Evolutionary conservation across 2,888 invertebrate genomes (phyloP).

Genomic region (Drosophila rubida): DNA sequence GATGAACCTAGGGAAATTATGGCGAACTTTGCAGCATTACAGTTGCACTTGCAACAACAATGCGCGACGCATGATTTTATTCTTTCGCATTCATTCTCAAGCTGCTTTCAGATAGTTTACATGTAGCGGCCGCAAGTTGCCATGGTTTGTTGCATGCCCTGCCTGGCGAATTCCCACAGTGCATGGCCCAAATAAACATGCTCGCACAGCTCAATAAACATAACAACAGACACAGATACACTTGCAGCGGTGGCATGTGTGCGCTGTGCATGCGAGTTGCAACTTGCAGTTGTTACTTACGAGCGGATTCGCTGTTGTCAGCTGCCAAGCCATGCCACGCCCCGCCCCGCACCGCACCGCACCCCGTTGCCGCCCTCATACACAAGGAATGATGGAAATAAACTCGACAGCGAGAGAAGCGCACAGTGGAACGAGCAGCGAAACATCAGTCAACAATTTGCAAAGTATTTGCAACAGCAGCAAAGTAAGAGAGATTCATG

Average conservation of each 20-base stretch:
- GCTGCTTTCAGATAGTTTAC: slow-evolving; percentile 36
- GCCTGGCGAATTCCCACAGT: slow-evolving; percentile 50
- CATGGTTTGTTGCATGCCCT: slow-evolving; percentile 22
- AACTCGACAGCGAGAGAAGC: slow-evolving; percentile 43
- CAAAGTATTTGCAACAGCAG: too few species aligned
- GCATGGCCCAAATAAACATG: slow-evolving; percentile 57
- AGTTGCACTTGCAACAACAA: too few species aligned
- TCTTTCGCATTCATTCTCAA: slow-evolving; percentile 27
- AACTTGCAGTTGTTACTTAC: slow-evolving; percentile 46
- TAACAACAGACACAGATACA: slow-evolving; percentile 37
- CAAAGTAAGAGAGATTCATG: too few species aligned
- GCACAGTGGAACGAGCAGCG: slow-evolving; percentile 19
- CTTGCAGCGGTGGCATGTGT: slow-evolving; percentile 1
- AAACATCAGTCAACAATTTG: neutral
- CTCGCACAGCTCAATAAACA: slow-evolving; percentile 58
- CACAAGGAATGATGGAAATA: slow-evolving; percentile 55
- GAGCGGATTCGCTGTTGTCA: slow-evolving; percentile 48
- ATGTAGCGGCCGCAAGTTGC: slow-evolving; percentile 19
- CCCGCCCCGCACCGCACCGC: neutral
- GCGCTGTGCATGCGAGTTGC: slow-evolving; percentile 1
- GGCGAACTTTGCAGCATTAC: too few species aligned
- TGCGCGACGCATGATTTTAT: slow-evolving; percentile 30
- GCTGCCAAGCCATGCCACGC: slow-evolving; percentile 6
- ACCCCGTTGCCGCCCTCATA: slow-evolving; percentile 34
- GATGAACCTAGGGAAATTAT: slow-evolving; percentile 10